These are phyloP conservation scores for Cheilosia vernalis DNA, from an alignment of 2,888 invertebrate species.

Conservation along the genomic window DNA sequence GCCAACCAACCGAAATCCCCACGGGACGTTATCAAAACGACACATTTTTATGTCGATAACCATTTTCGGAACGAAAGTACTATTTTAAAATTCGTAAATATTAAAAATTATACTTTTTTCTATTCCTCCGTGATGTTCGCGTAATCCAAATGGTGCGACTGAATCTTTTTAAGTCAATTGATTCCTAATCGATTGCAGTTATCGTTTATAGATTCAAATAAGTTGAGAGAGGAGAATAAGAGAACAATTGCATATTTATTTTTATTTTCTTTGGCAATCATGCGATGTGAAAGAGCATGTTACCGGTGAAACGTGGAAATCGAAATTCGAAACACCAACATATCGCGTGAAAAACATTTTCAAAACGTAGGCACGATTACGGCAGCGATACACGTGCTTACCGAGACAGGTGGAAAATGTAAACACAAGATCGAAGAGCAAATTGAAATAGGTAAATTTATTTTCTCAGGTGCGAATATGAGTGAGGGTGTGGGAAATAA, in stretches of 20 bases:
- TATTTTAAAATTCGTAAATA: neutral
- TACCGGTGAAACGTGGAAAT: constrained; percentile 51
- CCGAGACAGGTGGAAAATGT: constrained; percentile 52
- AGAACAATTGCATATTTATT: constrained; percentile 27
- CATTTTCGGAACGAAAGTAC: constrained; percentile 84
- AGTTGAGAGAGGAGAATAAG: constrained; percentile 18
- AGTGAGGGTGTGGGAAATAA: neutral
- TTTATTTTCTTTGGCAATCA: constrained; percentile 45
- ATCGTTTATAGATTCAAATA: constrained; percentile 28
- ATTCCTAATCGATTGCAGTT: constrained; percentile 62
- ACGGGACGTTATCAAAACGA: constrained; percentile 87
- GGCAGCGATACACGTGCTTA: constrained; percentile 24
- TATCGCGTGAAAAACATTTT: constrained; percentile 11
- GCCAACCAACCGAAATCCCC: constrained; percentile 91
- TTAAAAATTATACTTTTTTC: constrained; percentile 10
- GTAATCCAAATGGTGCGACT: constrained; percentile 65
- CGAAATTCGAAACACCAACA: constrained; percentile 14
- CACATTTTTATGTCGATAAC: constrained; percentile 87
- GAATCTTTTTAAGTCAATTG: constrained; percentile 62
- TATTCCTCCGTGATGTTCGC: constrained; percentile 39
- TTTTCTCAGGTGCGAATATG: constrained; percentile 62
- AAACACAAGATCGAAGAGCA: constrained; percentile 64
- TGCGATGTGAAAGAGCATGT: constrained; percentile 17
- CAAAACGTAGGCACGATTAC: constrained; percentile 3
- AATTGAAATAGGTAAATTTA: constrained; percentile 5